Evolutionary conservation across 2,888 invertebrate species (phyloP).

Genomic region (Oxytorus armatus): DNA sequence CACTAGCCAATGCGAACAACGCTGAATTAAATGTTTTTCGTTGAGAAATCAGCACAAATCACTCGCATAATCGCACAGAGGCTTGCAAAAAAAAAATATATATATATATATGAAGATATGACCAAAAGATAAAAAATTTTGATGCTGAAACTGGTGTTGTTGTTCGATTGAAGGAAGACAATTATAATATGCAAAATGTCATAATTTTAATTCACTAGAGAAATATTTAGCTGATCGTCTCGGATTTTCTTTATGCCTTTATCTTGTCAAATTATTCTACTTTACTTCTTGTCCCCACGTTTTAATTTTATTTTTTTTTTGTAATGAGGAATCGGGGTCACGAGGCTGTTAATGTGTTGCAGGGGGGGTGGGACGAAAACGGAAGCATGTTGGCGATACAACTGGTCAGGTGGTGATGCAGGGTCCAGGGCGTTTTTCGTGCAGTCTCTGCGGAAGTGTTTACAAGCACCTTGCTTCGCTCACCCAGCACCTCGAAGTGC

Average conservation of each 20-base stretch:
- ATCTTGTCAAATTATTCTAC: background rate
- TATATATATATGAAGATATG: conserved; percentile 5
- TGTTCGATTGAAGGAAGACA: conserved; percentile 38
- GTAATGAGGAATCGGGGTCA: conserved; percentile 81
- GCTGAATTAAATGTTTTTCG: conserved; percentile 1
- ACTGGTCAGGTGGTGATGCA: conserved; percentile 84
- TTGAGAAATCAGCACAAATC: no score
- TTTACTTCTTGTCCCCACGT: conserved; percentile 18
- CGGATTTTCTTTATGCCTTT: background rate
- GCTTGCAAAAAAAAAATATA: background rate
- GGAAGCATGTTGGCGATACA: conserved; percentile 84
- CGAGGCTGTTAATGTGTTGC: conserved; percentile 84
- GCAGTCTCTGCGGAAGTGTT: conserved; percentile 84
- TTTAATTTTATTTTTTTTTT: conserved; percentile 50
- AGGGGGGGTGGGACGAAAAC: conserved; percentile 84
- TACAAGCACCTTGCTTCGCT: conserved; percentile 84
- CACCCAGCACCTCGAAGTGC: conserved; percentile 84
- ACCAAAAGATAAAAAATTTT: background rate
- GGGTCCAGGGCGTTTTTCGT: conserved; percentile 84
- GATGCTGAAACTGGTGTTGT: conserved; percentile 28
- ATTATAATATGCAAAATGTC: background rate
- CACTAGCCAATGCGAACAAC: background rate
- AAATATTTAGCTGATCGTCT: background rate
- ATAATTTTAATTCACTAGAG: conserved; percentile 6
- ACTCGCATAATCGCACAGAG: no score